Base-by-base conservation (phyloP, 2,797 vertebrate species). In the Pangasius djambal region DNA sequence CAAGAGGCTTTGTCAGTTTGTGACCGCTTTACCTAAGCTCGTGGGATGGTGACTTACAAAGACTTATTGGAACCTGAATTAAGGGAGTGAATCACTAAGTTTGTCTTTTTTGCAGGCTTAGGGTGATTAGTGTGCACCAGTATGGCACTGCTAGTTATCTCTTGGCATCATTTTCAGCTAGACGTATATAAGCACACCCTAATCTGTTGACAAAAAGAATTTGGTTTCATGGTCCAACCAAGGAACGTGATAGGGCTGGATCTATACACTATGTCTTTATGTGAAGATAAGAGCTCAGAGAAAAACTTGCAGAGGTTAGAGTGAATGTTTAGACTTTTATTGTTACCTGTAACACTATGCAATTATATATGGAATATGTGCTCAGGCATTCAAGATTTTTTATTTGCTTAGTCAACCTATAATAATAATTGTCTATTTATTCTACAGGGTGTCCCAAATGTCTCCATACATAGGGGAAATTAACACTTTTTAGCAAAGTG, bases 11-110 rank as follows among this genome's bases (percentile, higher is more conserved):
- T 92, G 94, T 93, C 89, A 91, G 91, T 95, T 94, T 93, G 92
- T 94, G 91, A 96, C 95, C 94, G 96, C 95, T 97, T 96, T 96
- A 96, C 92, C 88, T 97, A 94, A 96, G 92, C 93, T 88, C 81
- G 0, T 88, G 22, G 96, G 96, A 97, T 97, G 95, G 97, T 98
- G 97, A 97, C 97, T 96, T 95, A 94, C 96, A 97, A 96, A 96
- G 96, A 95, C 95, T 96, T 95, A 97, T 97, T 97, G 94, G 93
- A 96, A 96, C 95, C 95, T 93, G 95, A 92, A 94, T 96, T 95
- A 93, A 95, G 94, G 95, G 94, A 92, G 93, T 96, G 96, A 97
- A 97, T 97, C 96, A 96, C 94, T 88, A 94, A 91, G 93, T 96
- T 96, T 97, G 96, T 95, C 95, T 95, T 96, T 31, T 95, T 96